Base-by-base conservation (phyloP, 2,113 vertebrate species). In the Chaetodon trifascialis region DNA sequence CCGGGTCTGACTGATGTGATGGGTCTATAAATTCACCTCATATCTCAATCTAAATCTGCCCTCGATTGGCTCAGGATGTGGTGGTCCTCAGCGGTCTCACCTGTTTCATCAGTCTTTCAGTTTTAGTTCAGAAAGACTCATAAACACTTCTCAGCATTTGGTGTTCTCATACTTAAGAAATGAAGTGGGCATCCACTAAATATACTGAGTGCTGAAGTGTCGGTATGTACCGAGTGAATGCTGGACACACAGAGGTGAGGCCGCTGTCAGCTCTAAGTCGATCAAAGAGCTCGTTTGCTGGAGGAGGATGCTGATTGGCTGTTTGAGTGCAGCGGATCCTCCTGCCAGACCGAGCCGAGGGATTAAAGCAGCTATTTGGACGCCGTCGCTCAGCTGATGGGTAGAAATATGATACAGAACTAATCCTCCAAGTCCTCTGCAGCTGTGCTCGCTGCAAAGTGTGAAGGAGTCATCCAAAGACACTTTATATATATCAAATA, bases 391-490 rank as follows among this genome's bases (percentile, higher is more conserved):
- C 92, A 95, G 90, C 93, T 94, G 93, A 92, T 93, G 91, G 89
- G 91, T 86, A 87, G 95, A 92, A 93, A 86, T 93, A 86, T 82
- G 95, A 95, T 91, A 92, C 92, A 90, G 46, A 74, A 84, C 89
- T 95, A 95, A 95, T 95, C 94, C 93, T 79, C 77, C 9, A 75
- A 79, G 87, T 88, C 95, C 94, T 95, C 94, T 95, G 94, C 97
- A 97, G 96, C 96, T 97, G 96, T 95, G 92, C 88, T 80, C 69
- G 86, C 84, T 10, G 55, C 76, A 52, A 85, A 89, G 84, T 89
- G 88, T 86, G 86, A 93, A 90, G 86, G 77, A 93, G 86, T 83
- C 87, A 90, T 87, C 67, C 85, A 90, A 88, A 85, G 79, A 86
- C 78, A 89, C 78, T 80, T 87, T 73, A 82, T 62, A 67, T 88